Percentiles rank a stretch among this genome's conserved stretches.
Conservation (phyloP, 2,888 invertebrate genomes). For the Phlogophora meticulosa region DNA sequence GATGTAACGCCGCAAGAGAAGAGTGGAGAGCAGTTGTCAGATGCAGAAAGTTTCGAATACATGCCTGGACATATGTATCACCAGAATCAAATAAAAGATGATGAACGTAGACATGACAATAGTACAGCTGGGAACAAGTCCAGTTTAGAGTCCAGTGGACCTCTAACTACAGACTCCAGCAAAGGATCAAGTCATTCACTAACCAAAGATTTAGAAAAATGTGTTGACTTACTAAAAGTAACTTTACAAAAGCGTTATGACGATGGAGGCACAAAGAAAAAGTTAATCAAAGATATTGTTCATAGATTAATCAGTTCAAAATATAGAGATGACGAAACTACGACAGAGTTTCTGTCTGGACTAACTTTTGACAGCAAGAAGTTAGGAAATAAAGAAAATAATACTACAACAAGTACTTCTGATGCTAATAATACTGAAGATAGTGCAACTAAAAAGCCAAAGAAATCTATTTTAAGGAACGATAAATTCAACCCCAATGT, state of each 20-base stretch:
- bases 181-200: slow-evolving; percentile 85
- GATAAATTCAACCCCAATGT: slow-evolving; percentile 83
- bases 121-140: slow-evolving; percentile 82
- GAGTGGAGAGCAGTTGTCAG: slow-evolving; percentile 85
- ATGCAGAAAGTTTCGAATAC: slow-evolving; percentile 93
- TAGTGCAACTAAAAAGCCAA: slow-evolving; percentile 75
- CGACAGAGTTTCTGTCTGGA: slow-evolving; percentile 87
- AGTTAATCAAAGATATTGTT: slow-evolving; percentile 92
- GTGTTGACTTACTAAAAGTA: slow-evolving; percentile 91
- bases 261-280: slow-evolving; percentile 91
- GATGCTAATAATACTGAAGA: slow-evolving; percentile 79
- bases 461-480: slow-evolving; percentile 84
- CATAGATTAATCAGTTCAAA: slow-evolving; percentile 91
- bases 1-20: slow-evolving; percentile 75
- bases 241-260: slow-evolving; percentile 92
- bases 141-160: slow-evolving; percentile 86
- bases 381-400: slow-evolving; percentile 69
- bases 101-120: slow-evolving; percentile 68
- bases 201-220: slow-evolving; percentile 92
- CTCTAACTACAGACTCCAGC: slow-evolving; percentile 84
- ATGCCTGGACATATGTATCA: slow-evolving; percentile 91
- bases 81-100: slow-evolving; percentile 82
- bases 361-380: slow-evolving; percentile 82
- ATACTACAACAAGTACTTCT: slow-evolving; percentile 85
- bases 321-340: slow-evolving; percentile 91